Evolutionary conservation across 2,888 invertebrate species (phyloP).

Genomic region (Parasteatoda lunata): DNA sequence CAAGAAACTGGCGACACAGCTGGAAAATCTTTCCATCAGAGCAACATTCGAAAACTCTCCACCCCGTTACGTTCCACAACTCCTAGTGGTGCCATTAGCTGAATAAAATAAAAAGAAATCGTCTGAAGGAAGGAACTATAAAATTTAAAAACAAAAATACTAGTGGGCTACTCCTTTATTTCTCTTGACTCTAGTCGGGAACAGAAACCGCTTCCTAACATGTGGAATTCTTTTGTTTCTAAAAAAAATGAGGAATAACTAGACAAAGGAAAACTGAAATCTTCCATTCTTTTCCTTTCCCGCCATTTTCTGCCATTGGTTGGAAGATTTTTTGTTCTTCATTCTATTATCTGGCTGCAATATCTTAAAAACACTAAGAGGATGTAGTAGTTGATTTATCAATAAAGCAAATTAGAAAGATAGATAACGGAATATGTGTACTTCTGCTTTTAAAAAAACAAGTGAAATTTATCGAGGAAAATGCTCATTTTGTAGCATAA

Average conservation of each 20-base stretch:
- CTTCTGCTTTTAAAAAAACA: no score
- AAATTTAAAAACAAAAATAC: constrained; percentile 1
- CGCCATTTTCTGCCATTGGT: constrained; percentile 21
- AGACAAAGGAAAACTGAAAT: constrained; percentile 40
- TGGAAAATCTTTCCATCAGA: constrained; percentile 26
- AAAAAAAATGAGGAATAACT: constrained; percentile 16
- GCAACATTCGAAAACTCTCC: constrained; percentile 26
- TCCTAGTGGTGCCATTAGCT: constrained; percentile 43
- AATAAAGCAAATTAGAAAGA: constrained; percentile 11
- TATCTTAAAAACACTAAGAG: constrained; percentile 45
- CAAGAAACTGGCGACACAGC: constrained; percentile 29
- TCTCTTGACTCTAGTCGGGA: constrained; percentile 13
- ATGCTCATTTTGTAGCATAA: no score
- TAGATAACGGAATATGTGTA: neutral
- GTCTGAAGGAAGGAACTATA: constrained; percentile 11
- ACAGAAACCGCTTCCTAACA: constrained; percentile 36
- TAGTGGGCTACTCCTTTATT: neutral
- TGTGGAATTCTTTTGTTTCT: constrained; percentile 43
- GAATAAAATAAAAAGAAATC: constrained; percentile 7
- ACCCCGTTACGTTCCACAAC: neutral
- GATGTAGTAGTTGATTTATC: constrained; percentile 36
- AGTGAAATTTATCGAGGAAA: no score
- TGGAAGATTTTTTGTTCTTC: constrained; percentile 34
- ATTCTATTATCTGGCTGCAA: constrained; percentile 21
- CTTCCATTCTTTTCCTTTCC: constrained; percentile 10